Evolutionary conservation across 2,113 vertebrate genomes (phyloP).

Genomic region (Oceanodroma tethys): DNA sequence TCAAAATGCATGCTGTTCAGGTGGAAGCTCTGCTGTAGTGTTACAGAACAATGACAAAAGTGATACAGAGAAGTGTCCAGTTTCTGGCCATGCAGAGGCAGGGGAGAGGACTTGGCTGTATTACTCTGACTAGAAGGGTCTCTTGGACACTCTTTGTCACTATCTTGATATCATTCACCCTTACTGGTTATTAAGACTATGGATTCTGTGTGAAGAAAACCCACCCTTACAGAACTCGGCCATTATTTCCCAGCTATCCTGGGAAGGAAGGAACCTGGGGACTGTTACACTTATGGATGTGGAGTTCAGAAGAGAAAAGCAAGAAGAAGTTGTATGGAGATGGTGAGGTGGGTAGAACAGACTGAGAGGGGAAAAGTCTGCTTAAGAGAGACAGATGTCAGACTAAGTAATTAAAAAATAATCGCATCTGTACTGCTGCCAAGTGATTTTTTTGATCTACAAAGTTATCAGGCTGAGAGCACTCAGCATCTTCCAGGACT

Average conservation of each 20-base stretch:
- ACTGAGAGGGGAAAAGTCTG: background rate
- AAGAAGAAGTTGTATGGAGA: background rate
- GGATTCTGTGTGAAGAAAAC: background rate
- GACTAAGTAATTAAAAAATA: background rate
- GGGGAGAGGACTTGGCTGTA: background rate
- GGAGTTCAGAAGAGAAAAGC: background rate
- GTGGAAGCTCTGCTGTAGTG: background rate
- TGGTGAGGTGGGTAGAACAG: background rate
- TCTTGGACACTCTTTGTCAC: background rate
- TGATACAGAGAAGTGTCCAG: background rate
- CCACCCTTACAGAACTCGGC: background rate
- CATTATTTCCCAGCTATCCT: background rate
- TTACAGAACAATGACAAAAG: background rate
- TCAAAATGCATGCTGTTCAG: background rate
- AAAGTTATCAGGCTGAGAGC: background rate
- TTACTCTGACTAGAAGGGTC: background rate
- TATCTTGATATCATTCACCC: background rate
- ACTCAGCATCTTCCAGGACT: background rate
- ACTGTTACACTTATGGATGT: background rate
- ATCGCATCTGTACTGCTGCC: background rate
- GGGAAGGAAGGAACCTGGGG: background rate
- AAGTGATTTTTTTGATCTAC: background rate
- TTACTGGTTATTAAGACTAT: background rate
- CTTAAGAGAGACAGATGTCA: background rate
- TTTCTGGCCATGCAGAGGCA: background rate